Evolutionary conservation across 2,113 vertebrate species (phyloP).

Genomic region (Alaudala cheleensis): DNA sequence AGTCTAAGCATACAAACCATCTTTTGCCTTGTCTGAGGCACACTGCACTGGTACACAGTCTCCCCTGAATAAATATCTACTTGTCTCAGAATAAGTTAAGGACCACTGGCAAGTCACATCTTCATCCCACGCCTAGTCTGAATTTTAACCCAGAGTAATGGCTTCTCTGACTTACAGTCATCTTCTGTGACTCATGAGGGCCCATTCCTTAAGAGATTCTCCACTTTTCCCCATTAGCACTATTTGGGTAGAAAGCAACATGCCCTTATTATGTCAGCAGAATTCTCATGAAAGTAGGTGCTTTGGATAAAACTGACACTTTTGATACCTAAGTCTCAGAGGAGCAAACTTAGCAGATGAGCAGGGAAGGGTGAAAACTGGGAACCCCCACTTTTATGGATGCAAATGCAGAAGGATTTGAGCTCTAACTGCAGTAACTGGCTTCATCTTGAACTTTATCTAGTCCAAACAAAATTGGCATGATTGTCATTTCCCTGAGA

Average conservation of each 20-base stretch:
- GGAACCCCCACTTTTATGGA: neutral
- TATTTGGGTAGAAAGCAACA: neutral
- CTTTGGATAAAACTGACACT: neutral
- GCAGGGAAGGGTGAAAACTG: neutral
- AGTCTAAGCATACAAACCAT: neutral
- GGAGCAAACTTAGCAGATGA: neutral
- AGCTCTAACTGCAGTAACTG: neutral
- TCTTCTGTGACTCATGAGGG: neutral
- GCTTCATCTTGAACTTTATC: neutral
- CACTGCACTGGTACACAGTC: neutral
- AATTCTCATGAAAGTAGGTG: neutral
- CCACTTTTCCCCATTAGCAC: neutral
- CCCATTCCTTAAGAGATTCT: neutral
- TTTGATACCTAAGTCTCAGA: neutral
- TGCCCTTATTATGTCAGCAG: neutral
- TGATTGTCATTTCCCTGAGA: neutral
- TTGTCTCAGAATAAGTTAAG: neutral
- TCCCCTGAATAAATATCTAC: neutral
- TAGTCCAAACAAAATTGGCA: neutral
- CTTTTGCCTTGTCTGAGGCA: neutral
- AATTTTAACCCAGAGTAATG: neutral
- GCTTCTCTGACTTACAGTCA: neutral
- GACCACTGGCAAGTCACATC: neutral
- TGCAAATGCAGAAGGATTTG: neutral
- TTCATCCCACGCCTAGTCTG: neutral